phyloP scores from a whole-genome alignment of 2,113 vertebrate genomes.

The Glareola pratincola region DNA sequence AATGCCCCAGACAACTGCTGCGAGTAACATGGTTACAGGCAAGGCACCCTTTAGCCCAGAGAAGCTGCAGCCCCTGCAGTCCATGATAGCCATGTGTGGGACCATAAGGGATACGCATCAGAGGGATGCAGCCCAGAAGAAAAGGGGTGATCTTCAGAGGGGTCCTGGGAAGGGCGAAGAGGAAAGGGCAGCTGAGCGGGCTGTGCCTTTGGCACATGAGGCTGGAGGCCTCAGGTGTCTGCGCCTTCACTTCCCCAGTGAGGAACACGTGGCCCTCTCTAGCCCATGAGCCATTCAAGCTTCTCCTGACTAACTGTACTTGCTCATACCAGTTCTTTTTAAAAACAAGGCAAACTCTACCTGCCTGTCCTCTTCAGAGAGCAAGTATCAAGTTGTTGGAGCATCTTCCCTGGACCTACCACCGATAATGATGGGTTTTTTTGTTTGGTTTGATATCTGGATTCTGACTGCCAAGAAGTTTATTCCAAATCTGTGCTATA shows the following conservation, averaged over 20 bases:
- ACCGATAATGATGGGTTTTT: neutral
- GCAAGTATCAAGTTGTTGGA: neutral
- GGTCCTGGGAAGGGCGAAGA: neutral
- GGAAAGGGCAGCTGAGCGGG: neutral
- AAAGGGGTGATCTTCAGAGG: neutral
- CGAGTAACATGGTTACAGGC: neutral
- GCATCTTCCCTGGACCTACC: neutral
- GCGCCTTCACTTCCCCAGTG: too few relatives aligned
- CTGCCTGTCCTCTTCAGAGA: neutral
- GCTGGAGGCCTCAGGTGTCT: neutral
- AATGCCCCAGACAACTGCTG: neutral
- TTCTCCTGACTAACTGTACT: neutral
- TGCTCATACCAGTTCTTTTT: neutral
- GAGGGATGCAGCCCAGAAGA: neutral
- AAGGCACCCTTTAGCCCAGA: neutral
- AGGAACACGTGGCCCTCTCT: neutral
- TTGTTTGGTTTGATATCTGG: neutral
- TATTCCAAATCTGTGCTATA: neutral
- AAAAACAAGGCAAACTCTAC: neutral
- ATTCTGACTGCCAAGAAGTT: neutral
- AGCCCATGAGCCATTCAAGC: neutral
- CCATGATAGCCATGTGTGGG: accelerated
- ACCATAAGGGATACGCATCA: accelerated
- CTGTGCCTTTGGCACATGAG: neutral
- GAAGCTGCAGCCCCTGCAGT: neutral